Evolutionary conservation across 2,797 vertebrate species (phyloP).

Genomic region (Taenioides sp.): DNA sequence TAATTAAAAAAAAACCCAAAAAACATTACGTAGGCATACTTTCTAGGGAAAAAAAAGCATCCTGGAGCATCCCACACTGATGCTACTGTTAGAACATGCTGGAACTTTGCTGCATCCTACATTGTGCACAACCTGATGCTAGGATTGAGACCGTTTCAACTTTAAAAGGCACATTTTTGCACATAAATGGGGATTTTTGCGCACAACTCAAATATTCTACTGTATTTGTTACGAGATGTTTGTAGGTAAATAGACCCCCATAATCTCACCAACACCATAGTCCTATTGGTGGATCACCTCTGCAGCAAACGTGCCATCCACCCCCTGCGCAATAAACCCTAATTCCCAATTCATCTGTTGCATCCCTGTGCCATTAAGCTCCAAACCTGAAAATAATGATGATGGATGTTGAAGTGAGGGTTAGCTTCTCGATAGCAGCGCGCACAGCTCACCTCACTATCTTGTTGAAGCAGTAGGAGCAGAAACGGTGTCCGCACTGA

Average conservation of each 20-base stretch:
- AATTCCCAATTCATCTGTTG: background rate
- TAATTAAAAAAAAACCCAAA: no score
- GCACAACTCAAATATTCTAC: background rate
- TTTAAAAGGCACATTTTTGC: background rate
- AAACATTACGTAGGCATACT: background rate
- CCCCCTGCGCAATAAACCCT: background rate
- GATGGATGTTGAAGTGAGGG: background rate
- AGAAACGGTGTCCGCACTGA: constrained; percentile 95
- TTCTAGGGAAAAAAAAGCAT: background rate
- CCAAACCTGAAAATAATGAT: background rate
- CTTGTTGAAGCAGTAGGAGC: constrained; percentile 88
- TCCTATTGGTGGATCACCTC: background rate
- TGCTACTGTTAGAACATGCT: background rate
- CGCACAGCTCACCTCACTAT: constrained; percentile 83
- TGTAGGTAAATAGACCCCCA: background rate
- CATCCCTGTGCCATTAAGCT: background rate
- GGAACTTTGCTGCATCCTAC: background rate
- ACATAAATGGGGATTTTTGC: background rate
- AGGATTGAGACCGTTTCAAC: background rate
- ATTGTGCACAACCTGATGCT: no score
- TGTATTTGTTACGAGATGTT: background rate
- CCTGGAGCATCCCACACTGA: background rate
- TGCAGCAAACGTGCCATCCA: background rate
- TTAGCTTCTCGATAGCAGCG: constrained; percentile 30
- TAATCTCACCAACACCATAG: background rate